phyloP scores from a whole-genome alignment of 2,797 vertebrate species.

The Momotus momota region DNA sequence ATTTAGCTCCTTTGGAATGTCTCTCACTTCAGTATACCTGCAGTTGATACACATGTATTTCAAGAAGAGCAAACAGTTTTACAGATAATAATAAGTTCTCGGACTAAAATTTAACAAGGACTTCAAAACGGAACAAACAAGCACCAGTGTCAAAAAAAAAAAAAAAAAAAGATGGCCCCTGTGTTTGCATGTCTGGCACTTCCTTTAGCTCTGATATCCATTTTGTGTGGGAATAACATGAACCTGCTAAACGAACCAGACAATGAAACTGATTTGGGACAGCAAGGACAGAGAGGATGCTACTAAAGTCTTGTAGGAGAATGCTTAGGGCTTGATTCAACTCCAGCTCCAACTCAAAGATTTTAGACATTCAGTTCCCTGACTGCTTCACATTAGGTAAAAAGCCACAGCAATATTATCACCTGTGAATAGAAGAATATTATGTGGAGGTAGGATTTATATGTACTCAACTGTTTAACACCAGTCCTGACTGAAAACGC shows the following conservation, averaged over 20 bases:
- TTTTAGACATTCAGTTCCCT: background rate
- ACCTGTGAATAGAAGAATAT: background rate
- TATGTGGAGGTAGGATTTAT: background rate
- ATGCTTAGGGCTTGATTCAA: background rate
- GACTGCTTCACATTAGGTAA: background rate
- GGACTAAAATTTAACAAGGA: background rate
- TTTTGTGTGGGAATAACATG: background rate
- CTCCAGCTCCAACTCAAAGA: background rate
- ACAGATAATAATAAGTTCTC: background rate
- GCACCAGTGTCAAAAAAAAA: background rate
- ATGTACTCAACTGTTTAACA: background rate
- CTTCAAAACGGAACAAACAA: background rate
- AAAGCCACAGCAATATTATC: background rate
- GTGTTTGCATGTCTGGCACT: background rate
- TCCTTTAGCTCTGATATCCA: background rate
- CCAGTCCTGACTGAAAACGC: background rate
- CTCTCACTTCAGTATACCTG: background rate
- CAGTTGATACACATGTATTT: background rate
- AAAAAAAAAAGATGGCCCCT: background rate
- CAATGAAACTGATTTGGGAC: background rate
- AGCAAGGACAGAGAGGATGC: background rate
- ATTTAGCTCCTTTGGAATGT: background rate
- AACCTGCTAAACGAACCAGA: background rate
- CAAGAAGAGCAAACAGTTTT: background rate
- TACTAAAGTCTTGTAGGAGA: background rate